Evolutionary conservation across 2,113 vertebrate species (phyloP), one percentile per base, ranked within the genome.

Genomic region (Gambusia holbrooki): DNA sequence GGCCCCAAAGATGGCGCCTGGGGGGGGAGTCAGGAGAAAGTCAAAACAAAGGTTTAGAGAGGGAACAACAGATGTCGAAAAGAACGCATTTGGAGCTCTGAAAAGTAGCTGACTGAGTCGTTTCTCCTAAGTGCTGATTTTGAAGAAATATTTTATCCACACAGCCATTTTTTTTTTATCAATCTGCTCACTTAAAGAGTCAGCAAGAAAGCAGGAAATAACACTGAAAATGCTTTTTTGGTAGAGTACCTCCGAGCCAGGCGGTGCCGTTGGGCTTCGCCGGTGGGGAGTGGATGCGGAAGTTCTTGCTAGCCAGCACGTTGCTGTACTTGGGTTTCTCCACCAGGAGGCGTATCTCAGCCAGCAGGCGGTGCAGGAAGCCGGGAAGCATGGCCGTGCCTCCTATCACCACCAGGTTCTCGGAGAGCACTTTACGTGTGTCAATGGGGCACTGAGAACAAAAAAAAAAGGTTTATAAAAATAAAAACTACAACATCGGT

Each of bases 211-310:
- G 51, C 28, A 29, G 9, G 8, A 1, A 15, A 32, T 25, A 22
- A 63, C 6, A 48, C 3, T 42, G 10, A 48, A 48, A 80, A 75
- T 33, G 33, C 60, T 67, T 42, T 14, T 17, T 45, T 5, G 2
- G 42, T 27, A 14, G 72, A 95, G 94, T 84, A 99, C 98, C 98
- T 96, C 98, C 97, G 7, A 99, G 93, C 98, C 98, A 99, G 45
- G 97, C 97, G 61, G 98, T 98, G 11, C 96, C 98, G 94, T 98
- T 99, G 87, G 98, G 95, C 73, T 99, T 99, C 88, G 97, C 96
- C 22, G 97, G 98, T 5, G 97, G 97, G 73, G 94, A 94, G 89
- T 99, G 98, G 74, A 99, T 94, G 7, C 96, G 93, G 92, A 99
- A 96, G 88, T 93, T 97, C 92, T 97, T 98, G 27, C 95, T 96